Evolutionary conservation across 2,797 vertebrate species (phyloP).

Genomic region (Ciconia nigra): DNA sequence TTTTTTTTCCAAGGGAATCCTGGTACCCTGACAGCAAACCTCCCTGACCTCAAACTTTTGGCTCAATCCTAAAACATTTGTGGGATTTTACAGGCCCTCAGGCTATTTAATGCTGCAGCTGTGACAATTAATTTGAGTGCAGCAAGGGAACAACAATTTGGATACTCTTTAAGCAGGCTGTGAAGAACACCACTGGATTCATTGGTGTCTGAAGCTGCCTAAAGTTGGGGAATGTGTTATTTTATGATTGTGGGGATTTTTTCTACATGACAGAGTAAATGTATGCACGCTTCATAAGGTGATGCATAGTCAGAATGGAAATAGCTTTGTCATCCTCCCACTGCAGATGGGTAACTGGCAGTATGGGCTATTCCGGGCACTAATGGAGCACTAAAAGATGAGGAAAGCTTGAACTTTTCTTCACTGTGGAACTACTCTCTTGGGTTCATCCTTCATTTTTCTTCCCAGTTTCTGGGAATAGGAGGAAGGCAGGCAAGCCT

Average conservation of each 20-base stretch:
- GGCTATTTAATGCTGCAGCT: neutral
- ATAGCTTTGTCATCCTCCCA: neutral
- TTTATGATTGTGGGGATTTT: neutral
- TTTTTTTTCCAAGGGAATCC: neutral
- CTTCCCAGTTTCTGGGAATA: neutral
- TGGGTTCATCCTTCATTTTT: neutral
- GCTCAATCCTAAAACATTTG: neutral
- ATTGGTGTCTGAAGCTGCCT: neutral
- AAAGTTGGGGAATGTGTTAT: neutral
- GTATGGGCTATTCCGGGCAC: neutral
- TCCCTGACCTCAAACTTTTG: neutral
- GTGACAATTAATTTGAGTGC: neutral
- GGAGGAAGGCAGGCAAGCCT: neutral
- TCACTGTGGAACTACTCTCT: neutral
- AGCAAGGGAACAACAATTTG: neutral
- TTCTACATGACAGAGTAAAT: neutral
- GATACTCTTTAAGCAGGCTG: neutral
- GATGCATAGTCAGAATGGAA: neutral
- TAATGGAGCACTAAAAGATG: neutral
- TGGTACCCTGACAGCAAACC: neutral
- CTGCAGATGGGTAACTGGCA: neutral
- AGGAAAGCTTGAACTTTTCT: neutral
- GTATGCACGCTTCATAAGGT: neutral
- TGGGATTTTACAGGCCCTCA: neutral
- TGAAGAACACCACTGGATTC: neutral